Evolutionary conservation across 2,113 vertebrate genomes (phyloP), one percentile per base, ranked within the genome.

Genomic region (Euleptes europaea): DNA sequence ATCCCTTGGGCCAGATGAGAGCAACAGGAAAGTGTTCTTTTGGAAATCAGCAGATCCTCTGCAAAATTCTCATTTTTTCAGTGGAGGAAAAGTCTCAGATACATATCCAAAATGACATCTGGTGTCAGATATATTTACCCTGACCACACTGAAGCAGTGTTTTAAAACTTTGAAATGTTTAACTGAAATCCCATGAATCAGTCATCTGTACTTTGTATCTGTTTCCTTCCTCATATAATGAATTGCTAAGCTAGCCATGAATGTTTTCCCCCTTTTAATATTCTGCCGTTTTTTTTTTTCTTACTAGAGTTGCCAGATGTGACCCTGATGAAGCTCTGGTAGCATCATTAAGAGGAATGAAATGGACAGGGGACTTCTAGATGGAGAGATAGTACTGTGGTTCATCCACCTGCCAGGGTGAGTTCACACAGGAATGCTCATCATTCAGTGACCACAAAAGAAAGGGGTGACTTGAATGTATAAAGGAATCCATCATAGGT

Each of bases 131-230:
- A 1, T 83, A 89, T 91, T 92, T 90, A 90, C 84, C 3, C 73
- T 0, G 1, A 83, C 85, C 74, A 89, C 86, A 92, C 74, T 86
- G 84, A 90, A 91, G 80, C 80, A 89, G 85, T 84, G 57, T 91
- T 91, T 88, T 83, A 92, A 89, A 87, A 65, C 85, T 85, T 9
- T 84, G 63, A 57, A 63, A 33, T 90, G 87, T 93, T 93, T 84
- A 80, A 67, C 84, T 60, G 67, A 91, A 93, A 86, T 87, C 85
- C 82, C 38, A 79, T 84, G 85, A 91, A 91, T 88, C 90, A 78
- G 31, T 87, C 91, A 70, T 90, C 88, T 91, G 73, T 77, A 86
- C 54, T 90, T 83, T 77, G 69, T 42, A 33, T 84, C 38, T 86
- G 88, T 88, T 91, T 86, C 82, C 88, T 91, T 89, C 91, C 85